Base-by-base conservation (phyloP, 2,888 invertebrate genomes). In the Orthosia incerta region DNA sequence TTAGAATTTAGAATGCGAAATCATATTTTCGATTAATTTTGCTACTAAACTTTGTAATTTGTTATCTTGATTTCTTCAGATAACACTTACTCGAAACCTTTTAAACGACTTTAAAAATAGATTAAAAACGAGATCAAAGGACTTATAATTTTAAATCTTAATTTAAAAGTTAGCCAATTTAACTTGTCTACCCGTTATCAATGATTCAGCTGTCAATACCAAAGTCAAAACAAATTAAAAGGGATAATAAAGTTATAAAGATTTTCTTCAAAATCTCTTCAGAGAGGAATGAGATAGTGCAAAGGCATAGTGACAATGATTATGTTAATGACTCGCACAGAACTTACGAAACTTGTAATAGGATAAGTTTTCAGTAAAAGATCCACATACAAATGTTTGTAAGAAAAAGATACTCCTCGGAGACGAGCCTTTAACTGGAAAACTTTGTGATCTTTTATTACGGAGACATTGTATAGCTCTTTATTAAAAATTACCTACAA, bases 291-390 rank as follows among this genome's bases (percentile, higher is more conserved):
- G 31, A 11, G 26, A 64, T 73, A 75, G 60, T 61, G 71, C 70
- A 31, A 20, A 48, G 31, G 53, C 62, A 45, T 39, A 72, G 50
- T 76, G 71, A 75, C 71, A 76, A 77, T 65, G 64, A 67, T 72
- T 82, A 79, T 86, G 85, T 74, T 83, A 86, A 87, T 85, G 77
- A 82, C 77, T 83, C 51, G 63, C 55, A 57, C 56, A 75, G 74
- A 80, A 79, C 68, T 72, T 69, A 65, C 31, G 56, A 61, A 81
- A 82, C 74, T 83, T 86, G 79, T 90, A 91, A 92, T 90, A 82
- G 90, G 88, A 91, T 89, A 91, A 93, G 88, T 92, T 93, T 86
- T 64, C 61, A 82, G 85, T 76, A 75, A 82, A 84, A 82, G 74
- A 77, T 84, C 84, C 83, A 89, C 88, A 90, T 90, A 90, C 88